Evolutionary conservation across 2,888 invertebrate genomes (phyloP).

Genomic region (Hypomecis punctinalis): DNA sequence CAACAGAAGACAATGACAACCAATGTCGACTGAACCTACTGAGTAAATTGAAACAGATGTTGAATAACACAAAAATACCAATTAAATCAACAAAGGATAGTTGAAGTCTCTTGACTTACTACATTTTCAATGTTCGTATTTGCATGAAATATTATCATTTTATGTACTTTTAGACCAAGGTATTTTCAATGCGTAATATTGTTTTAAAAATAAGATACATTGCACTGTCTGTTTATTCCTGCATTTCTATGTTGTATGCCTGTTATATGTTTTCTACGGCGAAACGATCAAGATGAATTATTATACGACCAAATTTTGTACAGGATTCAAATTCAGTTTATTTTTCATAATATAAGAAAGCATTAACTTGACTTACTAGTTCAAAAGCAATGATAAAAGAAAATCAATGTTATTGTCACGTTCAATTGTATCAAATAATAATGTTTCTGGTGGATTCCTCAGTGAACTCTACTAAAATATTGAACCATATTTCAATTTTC

Average conservation of each 20-base stretch:
- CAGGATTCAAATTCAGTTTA: background rate
- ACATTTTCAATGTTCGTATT: constrained; percentile 17
- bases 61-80: constrained; percentile 11
- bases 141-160: constrained; percentile 28
- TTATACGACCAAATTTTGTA: background rate
- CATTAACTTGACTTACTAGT: too few species aligned
- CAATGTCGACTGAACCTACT: constrained; percentile 7
- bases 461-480: too few species aligned
- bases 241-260: constrained; percentile 38
- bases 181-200: background rate
- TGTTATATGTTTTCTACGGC: constrained; percentile 29
- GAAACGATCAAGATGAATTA: constrained; percentile 25
- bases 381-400: too few species aligned
- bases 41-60: constrained; percentile 25
- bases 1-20: constrained; percentile 7
- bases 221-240: constrained; percentile 26
- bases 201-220: background rate
- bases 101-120: constrained; percentile 1
- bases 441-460: too few species aligned
- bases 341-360: too few species aligned
- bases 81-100: constrained; percentile 22
- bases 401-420: too few species aligned
- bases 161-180: constrained; percentile 8
- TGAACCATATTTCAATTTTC: too few species aligned
- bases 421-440: too few species aligned